phyloP scores from a whole-genome alignment of 2,797 vertebrate species.

The Menidia menidia region DNA sequence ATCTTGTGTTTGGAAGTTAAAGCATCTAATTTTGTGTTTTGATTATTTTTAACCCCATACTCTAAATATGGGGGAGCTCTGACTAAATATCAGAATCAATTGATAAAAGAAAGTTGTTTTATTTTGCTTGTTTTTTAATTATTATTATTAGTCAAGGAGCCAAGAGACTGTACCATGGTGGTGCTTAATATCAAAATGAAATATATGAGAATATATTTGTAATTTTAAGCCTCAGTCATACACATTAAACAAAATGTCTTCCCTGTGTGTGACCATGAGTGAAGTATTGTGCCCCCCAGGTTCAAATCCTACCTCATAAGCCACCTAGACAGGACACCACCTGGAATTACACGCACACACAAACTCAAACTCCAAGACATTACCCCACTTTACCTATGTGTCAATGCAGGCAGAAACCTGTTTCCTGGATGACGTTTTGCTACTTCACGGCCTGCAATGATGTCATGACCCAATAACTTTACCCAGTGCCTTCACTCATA shows the following conservation, averaged over 20 bases:
- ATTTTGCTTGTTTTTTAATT: neutral
- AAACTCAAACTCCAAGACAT: neutral
- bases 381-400: slow-evolving; percentile 16
- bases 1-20: slow-evolving; percentile 23
- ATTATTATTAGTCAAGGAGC: slow-evolving; percentile 31
- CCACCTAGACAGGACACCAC: slow-evolving; percentile 59
- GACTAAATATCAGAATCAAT: slow-evolving; percentile 43
- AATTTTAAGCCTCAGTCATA: neutral
- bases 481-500: neutral
- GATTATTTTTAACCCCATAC: slow-evolving; percentile 50
- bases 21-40: slow-evolving; percentile 58
- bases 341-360: slow-evolving; percentile 49
- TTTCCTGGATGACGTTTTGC: slow-evolving; percentile 49
- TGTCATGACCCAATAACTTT: slow-evolving; percentile 16
- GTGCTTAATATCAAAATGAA: slow-evolving; percentile 2
- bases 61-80: slow-evolving; percentile 44
- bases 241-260: slow-evolving; percentile 4
- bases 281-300: slow-evolving; percentile 19
- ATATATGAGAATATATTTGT: neutral
- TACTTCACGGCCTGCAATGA: slow-evolving; percentile 33
- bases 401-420: slow-evolving; percentile 32
- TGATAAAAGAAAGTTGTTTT: neutral
- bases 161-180: neutral
- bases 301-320: slow-evolving; percentile 37
- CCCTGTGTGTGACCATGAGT: slow-evolving; percentile 5